Evolutionary conservation across 2,888 invertebrate species (phyloP).

Genomic region (Meta bourneti): DNA sequence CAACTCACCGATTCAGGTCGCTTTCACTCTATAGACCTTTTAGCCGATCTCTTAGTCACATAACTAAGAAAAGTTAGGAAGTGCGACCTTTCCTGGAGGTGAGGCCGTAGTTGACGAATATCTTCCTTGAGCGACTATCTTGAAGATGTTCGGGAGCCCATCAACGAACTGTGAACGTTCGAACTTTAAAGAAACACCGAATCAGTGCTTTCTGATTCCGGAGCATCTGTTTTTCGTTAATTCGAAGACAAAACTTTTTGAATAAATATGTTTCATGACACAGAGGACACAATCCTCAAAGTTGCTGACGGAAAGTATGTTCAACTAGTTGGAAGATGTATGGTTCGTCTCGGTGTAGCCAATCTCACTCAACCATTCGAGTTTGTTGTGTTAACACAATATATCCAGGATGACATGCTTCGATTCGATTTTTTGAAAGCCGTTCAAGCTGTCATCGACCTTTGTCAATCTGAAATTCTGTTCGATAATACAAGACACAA

Average conservation of each 20-base stretch:
- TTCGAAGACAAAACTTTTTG: not conserved
- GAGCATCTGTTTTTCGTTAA: not conserved
- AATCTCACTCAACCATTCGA: not conserved
- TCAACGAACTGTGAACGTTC: not conserved
- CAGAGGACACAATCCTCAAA: not conserved
- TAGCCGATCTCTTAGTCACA: not conserved
- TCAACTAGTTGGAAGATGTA: not conserved
- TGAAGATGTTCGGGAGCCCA: not conserved
- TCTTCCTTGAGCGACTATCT: not conserved
- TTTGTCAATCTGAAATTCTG: not conserved
- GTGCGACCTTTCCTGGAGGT: not conserved
- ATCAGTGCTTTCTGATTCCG: not conserved
- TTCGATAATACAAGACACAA: not conserved
- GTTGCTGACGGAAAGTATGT: conserved; percentile 3
- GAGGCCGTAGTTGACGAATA: not conserved
- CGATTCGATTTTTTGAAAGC: not conserved
- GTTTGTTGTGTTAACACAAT: not conserved
- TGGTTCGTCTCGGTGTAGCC: not conserved
- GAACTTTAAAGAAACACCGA: not conserved
- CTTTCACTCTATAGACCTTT: not conserved
- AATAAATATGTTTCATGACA: not conserved
- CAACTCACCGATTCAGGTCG: not conserved
- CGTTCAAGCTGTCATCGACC: not conserved
- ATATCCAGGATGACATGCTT: not conserved
- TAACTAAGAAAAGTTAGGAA: not conserved